Percentiles rank a stretch among this genome's conserved stretches.
These are phyloP conservation scores for Eupithecia vulgata DNA, from an alignment of 2,888 invertebrate genomes.

Conservation along the genomic window DNA sequence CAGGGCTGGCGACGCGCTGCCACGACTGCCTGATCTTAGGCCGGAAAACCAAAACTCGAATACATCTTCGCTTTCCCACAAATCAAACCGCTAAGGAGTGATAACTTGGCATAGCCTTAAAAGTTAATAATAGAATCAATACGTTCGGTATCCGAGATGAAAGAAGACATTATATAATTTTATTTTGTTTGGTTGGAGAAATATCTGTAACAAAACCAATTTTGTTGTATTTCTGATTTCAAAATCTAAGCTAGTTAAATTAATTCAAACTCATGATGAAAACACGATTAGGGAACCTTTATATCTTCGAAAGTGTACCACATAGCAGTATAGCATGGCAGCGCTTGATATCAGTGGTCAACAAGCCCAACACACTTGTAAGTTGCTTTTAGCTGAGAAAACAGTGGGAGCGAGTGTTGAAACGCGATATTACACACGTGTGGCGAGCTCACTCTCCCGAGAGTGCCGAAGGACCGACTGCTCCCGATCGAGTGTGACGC, in stretches of 20 bases:
- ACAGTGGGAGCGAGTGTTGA: slow-evolving; percentile 58
- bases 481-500: slow-evolving; percentile 38
- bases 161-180: neutral
- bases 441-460: slow-evolving; percentile 39
- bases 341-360: slow-evolving; percentile 20
- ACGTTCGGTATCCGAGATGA: too few relatives aligned
- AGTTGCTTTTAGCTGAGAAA: slow-evolving; percentile 79
- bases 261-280: neutral
- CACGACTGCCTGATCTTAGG: neutral
- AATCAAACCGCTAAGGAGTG: too few relatives aligned
- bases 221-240: neutral
- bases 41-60: too few relatives aligned
- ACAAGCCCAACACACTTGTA: slow-evolving; percentile 44
- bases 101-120: too few relatives aligned
- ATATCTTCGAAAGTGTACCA: neutral
- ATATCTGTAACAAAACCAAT: neutral
- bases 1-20: slow-evolving; percentile 5
- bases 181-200: neutral
- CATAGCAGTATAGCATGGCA: neutral
- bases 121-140: too few relatives aligned
- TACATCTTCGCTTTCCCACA: too few relatives aligned
- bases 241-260: neutral
- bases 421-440: slow-evolving; percentile 58
- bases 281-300: neutral
- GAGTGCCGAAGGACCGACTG: neutral